Conservation (phyloP, 2,113 vertebrate genomes). For the Uria lomvia region DNA sequence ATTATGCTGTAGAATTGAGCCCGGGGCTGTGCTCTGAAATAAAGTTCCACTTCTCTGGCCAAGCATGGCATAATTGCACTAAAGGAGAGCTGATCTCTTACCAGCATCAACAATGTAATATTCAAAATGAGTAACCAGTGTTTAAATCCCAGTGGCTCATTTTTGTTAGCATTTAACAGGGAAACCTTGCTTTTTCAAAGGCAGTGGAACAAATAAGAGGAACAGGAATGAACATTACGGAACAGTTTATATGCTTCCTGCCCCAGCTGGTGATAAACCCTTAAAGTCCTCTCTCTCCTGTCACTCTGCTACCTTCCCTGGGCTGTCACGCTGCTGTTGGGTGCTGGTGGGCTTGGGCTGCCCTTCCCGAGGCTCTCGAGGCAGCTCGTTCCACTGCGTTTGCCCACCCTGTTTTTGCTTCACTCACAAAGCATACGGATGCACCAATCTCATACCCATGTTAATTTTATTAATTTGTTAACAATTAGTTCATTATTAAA, state of each 20-base stretch:
- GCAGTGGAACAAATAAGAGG: background rate
- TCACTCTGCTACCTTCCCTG: rapidly evolving
- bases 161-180: background rate
- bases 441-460: background rate
- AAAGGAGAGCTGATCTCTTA: background rate
- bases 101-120: background rate
- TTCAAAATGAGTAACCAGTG: background rate
- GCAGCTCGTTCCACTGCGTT: background rate
- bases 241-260: background rate
- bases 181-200: background rate
- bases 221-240: background rate
- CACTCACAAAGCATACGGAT: background rate
- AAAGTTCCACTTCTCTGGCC: background rate
- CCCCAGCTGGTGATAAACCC: background rate
- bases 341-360: background rate
- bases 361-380: rapidly evolving
- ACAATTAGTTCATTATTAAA: background rate
- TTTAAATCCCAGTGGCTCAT: background rate
- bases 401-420: background rate
- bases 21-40: background rate
- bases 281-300: background rate
- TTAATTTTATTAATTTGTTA: background rate
- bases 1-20: background rate
- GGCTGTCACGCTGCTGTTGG: background rate
- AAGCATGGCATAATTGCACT: background rate